Conservation (phyloP, 2,113 vertebrate species). For the Eulemur rufifrons region DNA sequence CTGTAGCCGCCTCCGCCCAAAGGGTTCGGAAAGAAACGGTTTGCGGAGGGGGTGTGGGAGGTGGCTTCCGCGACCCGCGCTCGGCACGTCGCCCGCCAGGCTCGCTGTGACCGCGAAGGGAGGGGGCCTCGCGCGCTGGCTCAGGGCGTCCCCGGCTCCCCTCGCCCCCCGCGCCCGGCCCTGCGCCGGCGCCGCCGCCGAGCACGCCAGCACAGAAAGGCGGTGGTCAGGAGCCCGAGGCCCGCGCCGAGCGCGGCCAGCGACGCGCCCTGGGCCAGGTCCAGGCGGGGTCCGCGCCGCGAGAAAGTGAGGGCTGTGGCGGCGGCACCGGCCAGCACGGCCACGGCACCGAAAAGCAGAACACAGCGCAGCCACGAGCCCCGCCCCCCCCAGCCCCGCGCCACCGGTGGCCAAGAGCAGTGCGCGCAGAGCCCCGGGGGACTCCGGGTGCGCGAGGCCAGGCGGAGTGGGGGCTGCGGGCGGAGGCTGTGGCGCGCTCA, state of each 20-base stretch:
- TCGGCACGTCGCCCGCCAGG: not conserved
- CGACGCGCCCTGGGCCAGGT: slow-evolving; percentile 90
- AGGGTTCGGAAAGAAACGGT: not conserved
- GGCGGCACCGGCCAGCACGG: slow-evolving; percentile 90
- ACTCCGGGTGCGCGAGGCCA: slow-evolving; percentile 84
- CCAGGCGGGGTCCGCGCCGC: slow-evolving; percentile 90
- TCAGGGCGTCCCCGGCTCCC: not conserved
- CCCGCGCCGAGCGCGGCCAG: slow-evolving; percentile 89
- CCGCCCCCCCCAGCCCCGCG: slow-evolving; percentile 80
- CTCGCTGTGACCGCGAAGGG: not conserved
- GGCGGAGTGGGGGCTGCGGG: slow-evolving; percentile 73
- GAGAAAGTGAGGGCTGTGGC: slow-evolving; percentile 93
- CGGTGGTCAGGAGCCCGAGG: slow-evolving; percentile 87
- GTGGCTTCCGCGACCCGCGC: not conserved
- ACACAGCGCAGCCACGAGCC: slow-evolving; percentile 95
- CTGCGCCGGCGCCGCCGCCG: slow-evolving; percentile 86
- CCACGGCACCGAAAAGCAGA: slow-evolving; percentile 94
- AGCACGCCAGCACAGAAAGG: slow-evolving; percentile 90
- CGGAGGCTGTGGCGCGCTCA: not conserved
- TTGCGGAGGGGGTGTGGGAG: not conserved
- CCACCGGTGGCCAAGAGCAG: slow-evolving; percentile 92
- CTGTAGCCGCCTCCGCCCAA: not conserved
- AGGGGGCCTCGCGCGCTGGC: not conserved
- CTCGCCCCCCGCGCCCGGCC: not conserved
- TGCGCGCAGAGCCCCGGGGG: slow-evolving; percentile 88